Evolutionary conservation across 2,888 invertebrate species (phyloP).

Genomic region (Macrophya alboannulata): DNA sequence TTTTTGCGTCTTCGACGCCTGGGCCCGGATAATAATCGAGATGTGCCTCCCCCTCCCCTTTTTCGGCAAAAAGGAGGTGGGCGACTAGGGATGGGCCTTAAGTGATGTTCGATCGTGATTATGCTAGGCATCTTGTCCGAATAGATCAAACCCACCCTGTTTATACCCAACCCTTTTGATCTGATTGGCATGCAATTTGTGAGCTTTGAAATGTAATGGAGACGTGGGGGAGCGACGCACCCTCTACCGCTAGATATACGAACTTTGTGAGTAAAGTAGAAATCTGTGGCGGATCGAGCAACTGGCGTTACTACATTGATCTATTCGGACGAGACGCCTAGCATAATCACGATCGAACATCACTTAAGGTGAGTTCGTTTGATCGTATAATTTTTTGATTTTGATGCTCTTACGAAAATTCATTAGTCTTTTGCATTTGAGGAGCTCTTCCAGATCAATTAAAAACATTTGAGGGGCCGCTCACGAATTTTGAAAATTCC

Average conservation of each 20-base stretch:
- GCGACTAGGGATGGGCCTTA: too few species aligned
- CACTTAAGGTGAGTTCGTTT: constrained; percentile 37
- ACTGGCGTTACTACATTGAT: constrained; percentile 36
- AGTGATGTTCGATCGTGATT: constrained; percentile 41
- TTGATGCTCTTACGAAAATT: too few species aligned
- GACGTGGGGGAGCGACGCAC: not conserved
- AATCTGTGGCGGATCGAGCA: constrained; percentile 39
- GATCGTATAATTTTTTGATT: constrained; percentile 54
- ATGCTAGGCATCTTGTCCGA: constrained; percentile 32
- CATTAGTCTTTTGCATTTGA: too few species aligned
- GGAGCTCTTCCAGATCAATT: too few species aligned
- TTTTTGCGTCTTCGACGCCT: too few species aligned
- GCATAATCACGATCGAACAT: constrained; percentile 35
- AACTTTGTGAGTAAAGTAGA: not conserved
- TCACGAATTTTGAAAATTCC: too few species aligned
- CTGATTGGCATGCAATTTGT: constrained; percentile 10
- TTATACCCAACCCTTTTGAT: not conserved
- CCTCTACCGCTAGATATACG: not conserved
- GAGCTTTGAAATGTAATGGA: constrained; percentile 15
- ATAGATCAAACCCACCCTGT: constrained; percentile 40
- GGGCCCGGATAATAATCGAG: too few species aligned
- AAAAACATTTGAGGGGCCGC: too few species aligned
- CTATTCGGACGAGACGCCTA: constrained; percentile 20
- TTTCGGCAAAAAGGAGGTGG: too few species aligned
- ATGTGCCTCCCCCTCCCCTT: too few species aligned